phyloP scores from a whole-genome alignment of 2,888 invertebrate genomes.

The Parnassius mnemosyne region DNA sequence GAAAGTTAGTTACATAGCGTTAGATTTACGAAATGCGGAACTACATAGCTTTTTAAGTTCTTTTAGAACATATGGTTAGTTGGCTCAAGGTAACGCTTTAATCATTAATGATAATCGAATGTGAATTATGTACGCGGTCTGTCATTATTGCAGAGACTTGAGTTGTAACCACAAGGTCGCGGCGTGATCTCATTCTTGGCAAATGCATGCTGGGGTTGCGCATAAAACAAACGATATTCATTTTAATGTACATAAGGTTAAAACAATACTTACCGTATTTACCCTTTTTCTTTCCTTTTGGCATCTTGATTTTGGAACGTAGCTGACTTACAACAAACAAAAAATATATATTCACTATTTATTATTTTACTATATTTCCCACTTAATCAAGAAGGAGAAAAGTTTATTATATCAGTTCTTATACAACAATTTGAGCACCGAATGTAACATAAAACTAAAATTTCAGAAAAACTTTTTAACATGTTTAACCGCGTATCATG shows the following conservation, averaged over 20 bases:
- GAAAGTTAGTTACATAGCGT: constrained; percentile 41
- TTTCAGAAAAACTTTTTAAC: constrained; percentile 87
- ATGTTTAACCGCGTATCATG: constrained; percentile 82
- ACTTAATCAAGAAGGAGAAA: constrained; percentile 89
- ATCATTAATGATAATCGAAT: constrained; percentile 39
- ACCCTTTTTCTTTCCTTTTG: constrained; percentile 88
- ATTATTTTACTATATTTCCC: constrained; percentile 68
- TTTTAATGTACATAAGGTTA: not conserved
- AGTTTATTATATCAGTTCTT: constrained; percentile 86
- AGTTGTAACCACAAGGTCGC: constrained; percentile 68
- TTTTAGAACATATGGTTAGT: constrained; percentile 45
- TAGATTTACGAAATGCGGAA: constrained; percentile 32
- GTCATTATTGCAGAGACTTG: constrained; percentile 58
- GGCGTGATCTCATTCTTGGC: constrained; percentile 72
- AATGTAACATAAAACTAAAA: constrained; percentile 86
- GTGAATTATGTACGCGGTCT: constrained; percentile 50
- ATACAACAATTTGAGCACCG: constrained; percentile 85
- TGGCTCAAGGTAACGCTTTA: constrained; percentile 33
- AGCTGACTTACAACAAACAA: constrained; percentile 72
- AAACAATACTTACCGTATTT: constrained; percentile 82
- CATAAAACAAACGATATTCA: constrained; percentile 16
- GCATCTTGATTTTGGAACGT: constrained; percentile 75
- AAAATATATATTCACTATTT: constrained; percentile 80
- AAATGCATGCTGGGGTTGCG: constrained; percentile 42
- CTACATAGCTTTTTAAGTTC: constrained; percentile 18